A percentile compares a stretch with the other conserved stretches of the same genome.
Evolutionary conservation across 2,797 vertebrate genomes (phyloP).

Genomic region (Poecilia gillii): DNA sequence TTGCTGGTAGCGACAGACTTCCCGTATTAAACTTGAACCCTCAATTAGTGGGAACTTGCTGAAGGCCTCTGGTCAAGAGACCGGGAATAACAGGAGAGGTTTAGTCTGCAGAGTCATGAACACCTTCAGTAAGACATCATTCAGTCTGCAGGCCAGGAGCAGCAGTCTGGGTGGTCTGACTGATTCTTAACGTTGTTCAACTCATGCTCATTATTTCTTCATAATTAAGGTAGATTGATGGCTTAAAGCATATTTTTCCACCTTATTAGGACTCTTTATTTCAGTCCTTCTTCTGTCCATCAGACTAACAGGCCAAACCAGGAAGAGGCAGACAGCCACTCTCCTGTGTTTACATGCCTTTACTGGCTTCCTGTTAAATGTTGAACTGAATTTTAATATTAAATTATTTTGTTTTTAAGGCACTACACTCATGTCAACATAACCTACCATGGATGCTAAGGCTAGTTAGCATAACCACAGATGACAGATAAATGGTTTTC

Average conservation of each 20-base stretch:
- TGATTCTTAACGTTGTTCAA: neutral
- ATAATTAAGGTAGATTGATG: neutral
- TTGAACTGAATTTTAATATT: too few relatives aligned
- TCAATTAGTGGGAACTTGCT: neutral
- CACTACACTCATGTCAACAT: too few relatives aligned
- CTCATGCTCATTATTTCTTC: neutral
- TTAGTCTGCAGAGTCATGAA: neutral
- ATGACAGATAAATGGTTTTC: too few relatives aligned
- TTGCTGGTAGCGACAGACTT: neutral
- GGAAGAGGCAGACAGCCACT: too few relatives aligned
- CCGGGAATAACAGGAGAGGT: neutral
- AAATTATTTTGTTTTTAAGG: too few relatives aligned
- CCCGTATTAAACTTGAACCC: neutral
- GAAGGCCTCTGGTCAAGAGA: neutral
- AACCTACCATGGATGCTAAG: too few relatives aligned
- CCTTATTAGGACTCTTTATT: neutral
- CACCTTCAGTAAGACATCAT: neutral
- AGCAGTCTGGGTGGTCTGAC: neutral
- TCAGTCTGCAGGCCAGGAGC: neutral
- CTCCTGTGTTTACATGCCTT: too few relatives aligned
- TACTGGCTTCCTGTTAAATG: too few relatives aligned
- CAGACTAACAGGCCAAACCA: too few relatives aligned
- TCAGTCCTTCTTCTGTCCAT: neutral
- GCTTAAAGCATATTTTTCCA: neutral
- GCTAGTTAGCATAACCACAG: too few relatives aligned